Evolutionary conservation across 1,140 invertebrate species (phyloP).

Genomic region (Solenopsis fugax): DNA sequence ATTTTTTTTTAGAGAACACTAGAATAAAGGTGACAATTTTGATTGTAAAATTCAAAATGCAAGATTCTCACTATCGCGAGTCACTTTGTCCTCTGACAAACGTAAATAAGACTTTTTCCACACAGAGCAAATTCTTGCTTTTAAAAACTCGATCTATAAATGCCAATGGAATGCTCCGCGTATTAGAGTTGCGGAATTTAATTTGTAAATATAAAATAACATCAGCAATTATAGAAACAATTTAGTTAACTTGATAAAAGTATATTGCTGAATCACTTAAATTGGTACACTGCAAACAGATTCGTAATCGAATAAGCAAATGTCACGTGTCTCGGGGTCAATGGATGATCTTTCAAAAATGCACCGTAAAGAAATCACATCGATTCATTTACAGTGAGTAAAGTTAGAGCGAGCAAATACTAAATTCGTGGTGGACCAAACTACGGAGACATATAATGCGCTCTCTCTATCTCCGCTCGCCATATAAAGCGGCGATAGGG

Average conservation of each 20-base stretch:
- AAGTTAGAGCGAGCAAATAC: constrained; percentile 31
- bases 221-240: not conserved
- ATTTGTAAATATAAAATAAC: not conserved
- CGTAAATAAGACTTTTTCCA: constrained; percentile 18
- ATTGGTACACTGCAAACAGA: too few relatives aligned
- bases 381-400: constrained; percentile 42
- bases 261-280: not conserved
- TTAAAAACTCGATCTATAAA: constrained; percentile 22
- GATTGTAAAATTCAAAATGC: not conserved
- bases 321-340: not conserved
- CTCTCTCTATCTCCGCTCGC: constrained; percentile 38
- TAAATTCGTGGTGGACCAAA: constrained; percentile 42
- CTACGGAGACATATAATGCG: constrained; percentile 49
- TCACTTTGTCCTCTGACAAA: constrained; percentile 21
- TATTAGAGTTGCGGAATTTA: not conserved
- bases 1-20: not conserved
- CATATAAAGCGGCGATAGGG: constrained; percentile 71
- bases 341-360: not conserved
- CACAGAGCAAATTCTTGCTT: constrained; percentile 8
- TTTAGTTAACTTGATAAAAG: not conserved
- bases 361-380: not conserved
- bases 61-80: not conserved
- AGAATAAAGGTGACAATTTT: not conserved
- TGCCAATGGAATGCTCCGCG: not conserved
- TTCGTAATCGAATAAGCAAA: not conserved